Evolutionary conservation across 2,797 vertebrate species (phyloP), one percentile per base, ranked within the genome.

Genomic region (Bradypus variegatus): DNA sequence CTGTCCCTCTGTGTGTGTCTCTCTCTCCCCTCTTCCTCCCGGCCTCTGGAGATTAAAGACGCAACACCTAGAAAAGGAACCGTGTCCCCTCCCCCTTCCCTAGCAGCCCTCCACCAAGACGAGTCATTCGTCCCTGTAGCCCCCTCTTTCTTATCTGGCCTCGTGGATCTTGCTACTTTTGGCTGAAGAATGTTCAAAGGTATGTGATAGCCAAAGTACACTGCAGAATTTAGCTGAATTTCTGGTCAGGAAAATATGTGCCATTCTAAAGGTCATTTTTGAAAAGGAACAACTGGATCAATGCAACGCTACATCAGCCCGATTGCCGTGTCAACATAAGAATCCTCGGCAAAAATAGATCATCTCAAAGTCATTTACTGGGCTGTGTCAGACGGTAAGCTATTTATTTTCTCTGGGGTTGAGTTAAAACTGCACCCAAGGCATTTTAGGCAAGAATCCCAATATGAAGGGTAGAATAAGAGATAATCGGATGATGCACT

Each of bases 91-190:
- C 64, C 78, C 1, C 0, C 25, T 21, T 29, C 50, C 21, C 73
- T 4, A 33, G 91, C 53, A 36, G 41, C 84, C 15, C 65, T 73
- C 70, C 33, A 11, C 48, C 45, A 19, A 53, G 78, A 84, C 36
- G 82, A 82, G 89, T 91, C 88, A 88, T n/a, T 15, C 76, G 84
- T 76, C 65, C 72, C 48, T 21, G 4, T 18, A 27, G 36, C 29
- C 53, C 58, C 8, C 23, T 64, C 65, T 72, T 77, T 27, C 84
- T 88, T 78, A 84, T 80, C 92, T 65, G 67, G 50, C 31, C 65
- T 89, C 67, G 83, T 81, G 77, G 85, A 48, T 93, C 93, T 78
- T 69, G 80, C 91, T 95, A 72, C 92, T 96, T 94, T 89, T 58
- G 94, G 92, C 69, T 2, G 1, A 65, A 93, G 89, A 78, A 64